Percentiles rank a stretch among this genome's conserved stretches.
phyloP scores from a whole-genome alignment of 2,113 vertebrate genomes.

The Catharus minimus region DNA sequence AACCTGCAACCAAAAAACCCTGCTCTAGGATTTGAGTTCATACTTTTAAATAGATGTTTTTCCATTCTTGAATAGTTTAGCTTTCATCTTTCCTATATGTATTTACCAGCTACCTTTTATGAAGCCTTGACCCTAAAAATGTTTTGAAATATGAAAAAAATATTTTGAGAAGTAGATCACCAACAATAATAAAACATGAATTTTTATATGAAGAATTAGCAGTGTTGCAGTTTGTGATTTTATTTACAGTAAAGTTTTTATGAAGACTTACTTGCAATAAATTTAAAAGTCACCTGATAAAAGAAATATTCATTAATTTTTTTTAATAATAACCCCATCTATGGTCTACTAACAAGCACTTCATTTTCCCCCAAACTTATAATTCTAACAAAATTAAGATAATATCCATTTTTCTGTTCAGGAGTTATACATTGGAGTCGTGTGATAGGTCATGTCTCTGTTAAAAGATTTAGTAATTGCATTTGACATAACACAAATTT shows the following conservation, averaged over 20 bases:
- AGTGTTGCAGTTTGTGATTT: not conserved
- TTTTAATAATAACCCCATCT: not conserved
- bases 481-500: not conserved
- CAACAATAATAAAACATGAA: not conserved
- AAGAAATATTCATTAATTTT: not conserved
- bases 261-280: not conserved
- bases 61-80: not conserved
- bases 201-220: not conserved
- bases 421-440: not conserved
- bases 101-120: not conserved
- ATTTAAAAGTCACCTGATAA: not conserved
- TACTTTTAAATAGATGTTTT: not conserved
- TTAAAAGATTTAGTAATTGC: not conserved
- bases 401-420: not conserved
- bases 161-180: not conserved
- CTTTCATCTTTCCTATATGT: not conserved
- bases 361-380: not conserved
- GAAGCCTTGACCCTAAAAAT: not conserved
- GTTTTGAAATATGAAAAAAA: not conserved
- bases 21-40: not conserved
- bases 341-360: accelerated
- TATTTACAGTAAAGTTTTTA: not conserved
- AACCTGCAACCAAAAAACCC: not conserved
- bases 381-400: not conserved
- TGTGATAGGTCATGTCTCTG: not conserved